Conservation (phyloP, 2,797 vertebrate species). For the Enteromius afrohamiltoni region DNA sequence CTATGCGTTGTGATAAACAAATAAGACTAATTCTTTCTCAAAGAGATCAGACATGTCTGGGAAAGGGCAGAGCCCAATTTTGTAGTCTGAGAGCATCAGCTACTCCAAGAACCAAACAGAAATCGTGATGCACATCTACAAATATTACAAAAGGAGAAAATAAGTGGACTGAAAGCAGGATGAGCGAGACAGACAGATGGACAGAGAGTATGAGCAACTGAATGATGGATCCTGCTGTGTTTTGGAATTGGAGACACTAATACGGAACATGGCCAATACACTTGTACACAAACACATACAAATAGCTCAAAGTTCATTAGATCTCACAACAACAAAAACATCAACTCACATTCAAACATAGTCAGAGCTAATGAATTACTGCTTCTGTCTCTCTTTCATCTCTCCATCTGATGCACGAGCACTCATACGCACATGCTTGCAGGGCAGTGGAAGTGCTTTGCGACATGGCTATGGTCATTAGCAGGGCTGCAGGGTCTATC, state of each 20-base stretch:
- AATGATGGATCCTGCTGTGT: slow-evolving; percentile 24
- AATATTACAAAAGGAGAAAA: slow-evolving; percentile 7
- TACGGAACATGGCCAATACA: slow-evolving; percentile 38
- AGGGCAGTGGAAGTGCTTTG: slow-evolving; percentile 29
- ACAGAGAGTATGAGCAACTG: slow-evolving; percentile 1
- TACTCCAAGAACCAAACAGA: not conserved
- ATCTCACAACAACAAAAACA: slow-evolving; percentile 2
- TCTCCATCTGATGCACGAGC: not conserved
- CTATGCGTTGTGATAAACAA: not conserved
- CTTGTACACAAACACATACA: slow-evolving; percentile 13
- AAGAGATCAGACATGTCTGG: slow-evolving; percentile 42
- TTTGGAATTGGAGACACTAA: slow-evolving; percentile 52
- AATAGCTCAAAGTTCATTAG: slow-evolving; percentile 20
- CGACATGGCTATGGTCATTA: slow-evolving; percentile 68
- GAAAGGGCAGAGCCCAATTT: slow-evolving; percentile 60
- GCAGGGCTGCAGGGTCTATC: slow-evolving; percentile 65
- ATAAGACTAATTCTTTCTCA: slow-evolving; percentile 19
- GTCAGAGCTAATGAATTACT: slow-evolving; percentile 30
- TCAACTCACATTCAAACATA: slow-evolving; percentile 22
- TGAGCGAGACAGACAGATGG: slow-evolving; percentile 13
- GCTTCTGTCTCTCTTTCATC: slow-evolving; percentile 32
- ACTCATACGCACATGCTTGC: slow-evolving; percentile 10
- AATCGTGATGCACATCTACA: slow-evolving; percentile 6
- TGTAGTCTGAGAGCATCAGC: slow-evolving; percentile 41
- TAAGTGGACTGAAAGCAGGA: not conserved